Evolutionary conservation across 2,113 vertebrate genomes (phyloP).

Genomic region (Steatornis caripensis): DNA sequence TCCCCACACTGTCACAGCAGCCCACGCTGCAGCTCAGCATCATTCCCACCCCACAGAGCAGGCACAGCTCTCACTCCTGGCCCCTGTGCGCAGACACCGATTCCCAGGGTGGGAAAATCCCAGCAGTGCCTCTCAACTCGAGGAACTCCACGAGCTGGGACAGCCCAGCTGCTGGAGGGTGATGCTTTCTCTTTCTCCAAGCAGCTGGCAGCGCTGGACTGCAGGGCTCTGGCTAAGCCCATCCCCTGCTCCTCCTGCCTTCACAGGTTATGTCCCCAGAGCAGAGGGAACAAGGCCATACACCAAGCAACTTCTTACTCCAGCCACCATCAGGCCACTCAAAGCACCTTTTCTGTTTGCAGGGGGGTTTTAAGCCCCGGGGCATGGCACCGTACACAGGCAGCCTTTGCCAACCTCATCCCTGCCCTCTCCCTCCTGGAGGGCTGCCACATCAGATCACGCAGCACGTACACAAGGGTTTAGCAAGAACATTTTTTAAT

Average conservation of each 20-base stretch:
- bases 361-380: background rate
- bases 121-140: background rate
- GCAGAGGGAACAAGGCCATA: background rate
- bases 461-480: background rate
- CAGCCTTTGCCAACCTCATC: background rate
- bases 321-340: background rate
- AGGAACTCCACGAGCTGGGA: too few relatives aligned
- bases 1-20: background rate
- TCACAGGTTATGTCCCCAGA: background rate
- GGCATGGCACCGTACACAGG: accelerated
- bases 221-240: background rate
- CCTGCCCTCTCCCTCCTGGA: background rate
- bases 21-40: background rate
- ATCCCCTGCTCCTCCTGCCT: background rate
- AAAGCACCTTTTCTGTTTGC: background rate
- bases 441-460: background rate
- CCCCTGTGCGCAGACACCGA: accelerated
- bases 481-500: background rate
- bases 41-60: accelerated
- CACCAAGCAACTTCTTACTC: background rate
- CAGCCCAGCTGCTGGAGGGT: background rate
- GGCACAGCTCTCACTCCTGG: background rate
- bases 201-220: accelerated
- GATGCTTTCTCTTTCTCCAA: background rate
- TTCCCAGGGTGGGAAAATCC: background rate